Conservation (phyloP, 2,888 invertebrate species). For the Diabrotica balteata region DNA sequence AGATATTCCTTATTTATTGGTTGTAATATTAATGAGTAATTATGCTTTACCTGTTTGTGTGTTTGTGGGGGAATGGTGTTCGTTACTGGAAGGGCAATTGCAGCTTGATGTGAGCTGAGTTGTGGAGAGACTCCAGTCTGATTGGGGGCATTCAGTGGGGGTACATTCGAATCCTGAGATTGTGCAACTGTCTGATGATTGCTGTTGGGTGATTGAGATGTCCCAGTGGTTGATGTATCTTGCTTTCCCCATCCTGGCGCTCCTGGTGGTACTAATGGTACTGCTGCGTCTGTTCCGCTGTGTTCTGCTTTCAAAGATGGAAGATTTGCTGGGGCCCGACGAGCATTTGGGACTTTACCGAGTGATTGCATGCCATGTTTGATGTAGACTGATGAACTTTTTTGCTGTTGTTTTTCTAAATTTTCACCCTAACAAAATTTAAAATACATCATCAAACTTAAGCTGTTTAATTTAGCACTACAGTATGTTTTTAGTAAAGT, state of each 20-base stretch:
- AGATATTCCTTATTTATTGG: too few relatives aligned
- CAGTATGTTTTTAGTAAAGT: not conserved
- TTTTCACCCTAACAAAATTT: slow-evolving; percentile 73
- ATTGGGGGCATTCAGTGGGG: slow-evolving; percentile 40
- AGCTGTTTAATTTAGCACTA: too few relatives aligned
- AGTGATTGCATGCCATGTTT: slow-evolving; percentile 99
- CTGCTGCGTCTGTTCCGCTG: slow-evolving; percentile 78
- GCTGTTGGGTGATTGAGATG: slow-evolving; percentile 45
- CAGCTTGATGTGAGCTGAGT: slow-evolving; percentile 55
- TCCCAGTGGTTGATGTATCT: slow-evolving; percentile 58
- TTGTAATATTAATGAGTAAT: too few relatives aligned
- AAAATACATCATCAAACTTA: too few relatives aligned
- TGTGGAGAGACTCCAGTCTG: slow-evolving; percentile 43
- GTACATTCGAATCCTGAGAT: slow-evolving; percentile 40
- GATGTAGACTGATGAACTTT: slow-evolving; percentile 83
- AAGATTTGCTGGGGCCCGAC: slow-evolving; percentile 98
- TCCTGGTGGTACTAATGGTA: slow-evolving; percentile 80
- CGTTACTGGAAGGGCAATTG: slow-evolving; percentile 56
- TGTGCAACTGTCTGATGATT: slow-evolving; percentile 42
- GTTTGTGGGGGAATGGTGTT: slow-evolving; percentile 51
- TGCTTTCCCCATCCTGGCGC: slow-evolving; percentile 79
- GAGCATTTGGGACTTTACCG: slow-evolving; percentile 98
- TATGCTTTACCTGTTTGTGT: slow-evolving; percentile 42
- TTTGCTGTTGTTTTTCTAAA: slow-evolving; percentile 86
- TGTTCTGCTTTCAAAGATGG: slow-evolving; percentile 98